Percentiles rank a stretch among this genome's conserved stretches.
Conservation (phyloP, 2,797 vertebrate species). For the Enteromius unitaeniatus region DNA sequence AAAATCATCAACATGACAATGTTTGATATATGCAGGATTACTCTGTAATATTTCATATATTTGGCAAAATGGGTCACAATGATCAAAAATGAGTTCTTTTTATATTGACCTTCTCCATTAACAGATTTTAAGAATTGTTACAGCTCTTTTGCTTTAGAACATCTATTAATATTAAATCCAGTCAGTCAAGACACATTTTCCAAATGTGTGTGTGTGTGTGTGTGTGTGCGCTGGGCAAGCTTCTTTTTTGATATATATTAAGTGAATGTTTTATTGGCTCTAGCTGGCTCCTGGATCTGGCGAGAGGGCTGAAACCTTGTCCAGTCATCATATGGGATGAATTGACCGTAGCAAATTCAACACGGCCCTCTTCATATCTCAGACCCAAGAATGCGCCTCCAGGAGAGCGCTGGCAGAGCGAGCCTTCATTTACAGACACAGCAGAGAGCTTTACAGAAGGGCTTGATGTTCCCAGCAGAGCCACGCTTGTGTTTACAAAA, state of each 20-base stretch:
- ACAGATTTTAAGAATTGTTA: too few species aligned
- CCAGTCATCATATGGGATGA: conserved; percentile 59
- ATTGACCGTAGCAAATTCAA: conserved; percentile 59
- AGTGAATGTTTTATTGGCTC: conserved; percentile 50
- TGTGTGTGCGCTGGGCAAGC: conserved; percentile 6
- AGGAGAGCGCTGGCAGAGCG: conserved; percentile 34
- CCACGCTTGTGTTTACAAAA: conserved; percentile 20
- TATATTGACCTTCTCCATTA: too few species aligned
- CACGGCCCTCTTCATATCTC: conserved; percentile 48
- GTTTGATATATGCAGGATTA: too few species aligned
- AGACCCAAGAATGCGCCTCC: conserved; percentile 1
- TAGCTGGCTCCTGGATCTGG: conserved; percentile 27
- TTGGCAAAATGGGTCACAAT: too few species aligned
- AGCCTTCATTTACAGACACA: conserved; percentile 24
- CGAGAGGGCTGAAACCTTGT: conserved; percentile 18
- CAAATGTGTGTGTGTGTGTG: background rate
- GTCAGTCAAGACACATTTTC: background rate
- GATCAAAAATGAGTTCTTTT: too few species aligned
- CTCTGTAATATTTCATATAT: too few species aligned
- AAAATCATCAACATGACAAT: too few species aligned
- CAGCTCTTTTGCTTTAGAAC: too few species aligned
- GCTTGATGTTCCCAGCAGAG: conserved; percentile 19
- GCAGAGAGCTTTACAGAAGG: background rate
- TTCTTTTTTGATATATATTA: conserved; percentile 28
- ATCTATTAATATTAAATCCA: background rate